These are phyloP conservation scores for Tetragonula clypearis DNA, from an alignment of 1,140 invertebrate genomes.

Conservation along the genomic window DNA sequence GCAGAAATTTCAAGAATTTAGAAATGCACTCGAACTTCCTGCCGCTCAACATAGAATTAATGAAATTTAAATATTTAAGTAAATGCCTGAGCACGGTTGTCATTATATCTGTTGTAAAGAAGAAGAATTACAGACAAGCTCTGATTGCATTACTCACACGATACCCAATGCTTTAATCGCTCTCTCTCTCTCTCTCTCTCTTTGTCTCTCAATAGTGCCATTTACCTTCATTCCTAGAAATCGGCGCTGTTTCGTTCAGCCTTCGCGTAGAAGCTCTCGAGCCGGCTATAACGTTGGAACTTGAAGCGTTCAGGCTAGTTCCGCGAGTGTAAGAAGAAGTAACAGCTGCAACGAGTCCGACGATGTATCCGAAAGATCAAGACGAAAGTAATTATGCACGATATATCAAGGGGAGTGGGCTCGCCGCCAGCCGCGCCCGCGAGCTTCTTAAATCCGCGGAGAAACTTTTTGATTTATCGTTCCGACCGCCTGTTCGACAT, in stretches of 20 bases:
- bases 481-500: constrained; percentile 18
- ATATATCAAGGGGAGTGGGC: constrained; percentile 57
- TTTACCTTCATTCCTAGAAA: neutral
- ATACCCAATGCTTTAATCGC: no score
- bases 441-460: constrained; percentile 58
- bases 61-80: no score
- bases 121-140: no score
- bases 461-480: constrained; percentile 67
- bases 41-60: no score
- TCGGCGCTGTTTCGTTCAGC: constrained; percentile 17
- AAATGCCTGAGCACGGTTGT: no score
- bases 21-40: no score
- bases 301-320: constrained; percentile 60
- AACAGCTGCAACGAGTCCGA: constrained; percentile 65
- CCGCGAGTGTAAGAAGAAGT: constrained; percentile 65
- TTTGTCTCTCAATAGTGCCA: neutral
- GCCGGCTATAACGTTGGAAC: constrained; percentile 52
- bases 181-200: constrained; percentile 9
- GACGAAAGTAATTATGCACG: constrained; percentile 69
- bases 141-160: no score
- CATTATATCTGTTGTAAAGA: no score
- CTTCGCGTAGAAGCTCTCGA: constrained; percentile 43
- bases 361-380: constrained; percentile 64
- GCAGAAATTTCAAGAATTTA: neutral
- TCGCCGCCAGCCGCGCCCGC: neutral